A percentile compares a stretch with the other conserved stretches of the same genome.
phyloP scores from a whole-genome alignment of 2,888 invertebrate genomes.

The Formica aserva region DNA sequence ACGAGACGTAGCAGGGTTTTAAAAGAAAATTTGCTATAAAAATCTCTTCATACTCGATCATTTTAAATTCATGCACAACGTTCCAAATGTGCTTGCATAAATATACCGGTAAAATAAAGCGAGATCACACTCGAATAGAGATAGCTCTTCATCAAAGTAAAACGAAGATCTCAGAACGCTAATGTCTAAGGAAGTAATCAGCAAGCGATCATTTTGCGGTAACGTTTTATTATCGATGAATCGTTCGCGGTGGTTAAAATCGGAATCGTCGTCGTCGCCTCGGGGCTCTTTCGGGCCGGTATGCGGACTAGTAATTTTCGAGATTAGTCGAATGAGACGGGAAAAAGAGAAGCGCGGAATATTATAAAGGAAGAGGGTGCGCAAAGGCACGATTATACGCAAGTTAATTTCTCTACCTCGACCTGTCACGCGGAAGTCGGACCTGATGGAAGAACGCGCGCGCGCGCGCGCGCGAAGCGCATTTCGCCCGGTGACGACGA shows the following conservation, averaged over 20 bases:
- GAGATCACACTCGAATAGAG: neutral
- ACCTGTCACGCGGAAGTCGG: slow-evolving; percentile 47
- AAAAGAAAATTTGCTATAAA: neutral
- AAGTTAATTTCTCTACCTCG: slow-evolving; percentile 28
- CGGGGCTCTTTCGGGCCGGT: neutral
- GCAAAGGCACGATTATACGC: slow-evolving; percentile 20
- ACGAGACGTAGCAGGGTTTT: neutral
- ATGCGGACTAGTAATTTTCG: slow-evolving; percentile 32
- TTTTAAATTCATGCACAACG: neutral
- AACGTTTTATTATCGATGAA: slow-evolving; percentile 23
- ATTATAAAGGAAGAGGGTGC: neutral
- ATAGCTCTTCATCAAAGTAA: neutral
- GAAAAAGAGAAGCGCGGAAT: neutral
- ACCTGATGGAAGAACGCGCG: slow-evolving; percentile 12
- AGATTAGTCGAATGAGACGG: slow-evolving; percentile 31
- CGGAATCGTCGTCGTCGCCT: neutral
- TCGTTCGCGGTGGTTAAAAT: slow-evolving; percentile 24
- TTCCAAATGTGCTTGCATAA: neutral
- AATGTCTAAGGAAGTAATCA: slow-evolving; percentile 27
- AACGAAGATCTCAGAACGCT: slow-evolving; percentile 10
- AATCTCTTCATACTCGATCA: neutral
- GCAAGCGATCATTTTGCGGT: slow-evolving; percentile 13
- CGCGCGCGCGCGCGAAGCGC: slow-evolving; percentile 17
- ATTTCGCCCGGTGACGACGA: slow-evolving; percentile 42
- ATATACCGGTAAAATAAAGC: neutral